A percentile compares a stretch with the other conserved stretches of the same genome.
These are phyloP conservation scores for Pasiphila rectangulata DNA, from an alignment of 2,888 invertebrate genomes.

Conservation along the genomic window DNA sequence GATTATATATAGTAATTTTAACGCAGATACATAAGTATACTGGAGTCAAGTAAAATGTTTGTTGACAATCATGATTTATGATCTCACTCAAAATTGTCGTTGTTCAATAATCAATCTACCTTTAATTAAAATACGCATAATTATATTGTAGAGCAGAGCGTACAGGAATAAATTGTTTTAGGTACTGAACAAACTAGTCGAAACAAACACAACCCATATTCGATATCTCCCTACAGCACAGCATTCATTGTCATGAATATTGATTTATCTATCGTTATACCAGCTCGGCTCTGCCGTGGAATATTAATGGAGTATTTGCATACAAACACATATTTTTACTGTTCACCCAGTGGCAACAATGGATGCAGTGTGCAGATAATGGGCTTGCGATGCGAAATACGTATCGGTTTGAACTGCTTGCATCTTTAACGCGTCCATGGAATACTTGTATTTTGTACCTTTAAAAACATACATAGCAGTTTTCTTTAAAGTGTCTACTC, in stretches of 20 bases:
- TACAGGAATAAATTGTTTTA: neutral
- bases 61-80: no score
- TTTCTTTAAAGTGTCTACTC: no score
- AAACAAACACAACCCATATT: constrained; percentile 1
- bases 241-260: constrained; percentile 55
- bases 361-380: constrained; percentile 16
- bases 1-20: no score
- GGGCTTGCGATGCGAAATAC: constrained; percentile 12
- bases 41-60: no score
- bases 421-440: neutral
- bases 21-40: no score
- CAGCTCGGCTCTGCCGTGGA: constrained; percentile 40
- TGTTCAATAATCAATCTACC: no score
- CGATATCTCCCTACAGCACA: constrained; percentile 1
- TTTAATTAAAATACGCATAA: no score
- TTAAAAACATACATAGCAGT: no score
- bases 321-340: constrained; percentile 69
- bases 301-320: constrained; percentile 69
- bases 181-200: neutral
- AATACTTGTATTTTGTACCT: neutral
- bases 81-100: no score
- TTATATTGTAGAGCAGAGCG: no score
- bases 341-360: constrained; percentile 22
- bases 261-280: constrained; percentile 50
- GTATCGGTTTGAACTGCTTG: constrained; percentile 8